phyloP scores from a whole-genome alignment of 2,797 vertebrate genomes.

The Thripadectes ignobilis region DNA sequence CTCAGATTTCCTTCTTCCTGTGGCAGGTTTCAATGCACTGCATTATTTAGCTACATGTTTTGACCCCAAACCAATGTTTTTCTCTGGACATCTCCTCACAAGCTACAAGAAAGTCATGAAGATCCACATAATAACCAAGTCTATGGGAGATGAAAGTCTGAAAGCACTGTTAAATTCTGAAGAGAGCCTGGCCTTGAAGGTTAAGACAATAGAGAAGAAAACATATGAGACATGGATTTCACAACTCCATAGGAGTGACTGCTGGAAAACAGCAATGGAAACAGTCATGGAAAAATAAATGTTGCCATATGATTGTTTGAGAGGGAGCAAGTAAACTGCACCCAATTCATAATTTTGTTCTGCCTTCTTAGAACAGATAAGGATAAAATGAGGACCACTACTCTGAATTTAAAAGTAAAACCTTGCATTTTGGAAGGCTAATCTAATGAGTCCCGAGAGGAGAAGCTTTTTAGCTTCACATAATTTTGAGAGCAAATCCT shows the following conservation, averaged over 20 bases:
- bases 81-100: background rate
- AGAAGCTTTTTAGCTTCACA: background rate
- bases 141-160: background rate
- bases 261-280: background rate
- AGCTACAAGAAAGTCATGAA: background rate
- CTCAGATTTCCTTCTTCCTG: slow-evolving; percentile 35
- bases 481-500: background rate
- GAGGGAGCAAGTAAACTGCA: background rate
- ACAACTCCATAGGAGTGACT: background rate
- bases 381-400: background rate
- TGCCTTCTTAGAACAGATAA: background rate
- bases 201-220: background rate
- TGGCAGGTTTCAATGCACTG: slow-evolving; percentile 23
- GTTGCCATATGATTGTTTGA: background rate
- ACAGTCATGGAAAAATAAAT: background rate
- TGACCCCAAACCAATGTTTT: background rate
- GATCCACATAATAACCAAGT: background rate
- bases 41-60: background rate
- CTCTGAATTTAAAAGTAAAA: background rate
- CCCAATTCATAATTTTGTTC: background rate
- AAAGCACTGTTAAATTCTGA: background rate
- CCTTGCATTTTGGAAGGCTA: background rate
- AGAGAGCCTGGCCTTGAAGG: background rate
- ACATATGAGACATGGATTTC: background rate
- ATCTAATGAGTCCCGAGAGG: background rate